Percentiles rank a stretch among this genome's conserved stretches.
These are phyloP conservation scores for Drosophila baimaii DNA, from an alignment of 1,140 invertebrate species.

Conservation along the genomic window DNA sequence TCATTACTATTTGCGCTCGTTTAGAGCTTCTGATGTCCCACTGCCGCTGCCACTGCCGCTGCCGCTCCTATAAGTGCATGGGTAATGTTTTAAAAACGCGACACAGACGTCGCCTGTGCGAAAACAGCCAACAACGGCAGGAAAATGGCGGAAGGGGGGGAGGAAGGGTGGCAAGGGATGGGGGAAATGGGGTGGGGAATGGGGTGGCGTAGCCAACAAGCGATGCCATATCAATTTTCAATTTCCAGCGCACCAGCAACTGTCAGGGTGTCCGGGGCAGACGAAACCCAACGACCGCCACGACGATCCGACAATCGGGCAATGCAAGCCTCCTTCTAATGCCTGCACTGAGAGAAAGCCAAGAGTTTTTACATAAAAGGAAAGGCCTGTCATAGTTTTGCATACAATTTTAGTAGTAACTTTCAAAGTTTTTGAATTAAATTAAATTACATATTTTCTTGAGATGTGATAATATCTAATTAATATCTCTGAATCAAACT, in stretches of 20 bases:
- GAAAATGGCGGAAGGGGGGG: constrained; percentile 6
- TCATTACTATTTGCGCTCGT: constrained; percentile 79
- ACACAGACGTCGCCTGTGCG: constrained; percentile 48
- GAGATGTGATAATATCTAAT: too few relatives aligned
- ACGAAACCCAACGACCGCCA: constrained; percentile 15
- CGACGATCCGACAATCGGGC: constrained; percentile 8
- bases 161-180: background rate
- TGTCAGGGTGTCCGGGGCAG: constrained; percentile 54
- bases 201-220: constrained; percentile 25
- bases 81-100: constrained; percentile 75
- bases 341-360: constrained; percentile 14
- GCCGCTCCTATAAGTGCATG: constrained; percentile 63
- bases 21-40: constrained; percentile 57
- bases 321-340: constrained; percentile 12
- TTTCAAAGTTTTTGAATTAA: too few relatives aligned
- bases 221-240: constrained; percentile 78
- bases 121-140: constrained; percentile 47
- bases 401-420: too few relatives aligned
- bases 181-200: background rate
- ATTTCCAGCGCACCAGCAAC: constrained; percentile 62
- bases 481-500: too few relatives aligned
- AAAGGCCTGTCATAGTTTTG: too few relatives aligned
- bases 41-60: constrained; percentile 2
- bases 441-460: too few relatives aligned
- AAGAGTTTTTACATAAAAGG: background rate